Conservation (phyloP, 1,140 invertebrate species). For the Lepeophtheirus salmonis region DNA sequence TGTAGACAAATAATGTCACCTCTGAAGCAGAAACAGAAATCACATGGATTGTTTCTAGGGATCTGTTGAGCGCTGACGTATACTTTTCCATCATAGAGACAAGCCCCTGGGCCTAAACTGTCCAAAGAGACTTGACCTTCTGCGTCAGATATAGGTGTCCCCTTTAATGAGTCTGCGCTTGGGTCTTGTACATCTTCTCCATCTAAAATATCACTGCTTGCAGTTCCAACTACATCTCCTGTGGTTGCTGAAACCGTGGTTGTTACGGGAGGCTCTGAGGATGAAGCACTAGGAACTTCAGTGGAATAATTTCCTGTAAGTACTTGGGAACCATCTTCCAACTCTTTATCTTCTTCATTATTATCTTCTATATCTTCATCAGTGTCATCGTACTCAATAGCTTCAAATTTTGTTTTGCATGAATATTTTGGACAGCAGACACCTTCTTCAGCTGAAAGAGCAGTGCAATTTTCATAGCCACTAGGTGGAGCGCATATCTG, state of each 20-base stretch:
- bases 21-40: constrained; percentile 91
- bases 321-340: no score
- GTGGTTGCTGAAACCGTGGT: no score
- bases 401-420: background rate
- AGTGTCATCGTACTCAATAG: background rate
- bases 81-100: constrained; percentile 69
- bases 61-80: constrained; percentile 87
- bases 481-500: constrained; percentile 20
- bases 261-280: background rate
- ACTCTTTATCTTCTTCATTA: no score
- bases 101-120: constrained; percentile 55
- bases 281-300: background rate
- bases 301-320: no score
- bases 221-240: constrained; percentile 8
- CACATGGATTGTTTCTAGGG: constrained; percentile 74
- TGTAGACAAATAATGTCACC: constrained; percentile 86
- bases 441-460: background rate
- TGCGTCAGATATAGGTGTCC: constrained; percentile 24
- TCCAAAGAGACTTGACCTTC: constrained; percentile 39
- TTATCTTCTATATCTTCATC: no score
- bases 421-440: constrained; percentile 10
- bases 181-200: background rate
- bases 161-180: constrained; percentile 23
- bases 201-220: constrained; percentile 4
- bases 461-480: constrained; percentile 8